Conservation (phyloP, 2,888 invertebrate genomes). For the Folsomia manolachei region DNA sequence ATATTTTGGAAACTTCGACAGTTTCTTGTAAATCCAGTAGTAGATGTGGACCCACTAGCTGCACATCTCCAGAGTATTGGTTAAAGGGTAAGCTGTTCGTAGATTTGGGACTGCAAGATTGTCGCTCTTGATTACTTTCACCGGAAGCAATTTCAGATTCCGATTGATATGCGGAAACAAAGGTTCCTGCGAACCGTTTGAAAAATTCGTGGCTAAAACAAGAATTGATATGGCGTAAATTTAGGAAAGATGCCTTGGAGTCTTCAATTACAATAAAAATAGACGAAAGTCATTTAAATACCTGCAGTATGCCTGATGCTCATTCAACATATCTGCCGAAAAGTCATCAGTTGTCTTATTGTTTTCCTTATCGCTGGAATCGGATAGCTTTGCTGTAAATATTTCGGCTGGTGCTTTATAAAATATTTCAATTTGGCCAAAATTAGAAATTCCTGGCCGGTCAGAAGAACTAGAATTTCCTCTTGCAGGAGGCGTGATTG, state of each 20-base stretch:
- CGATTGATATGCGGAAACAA: conserved; percentile 27
- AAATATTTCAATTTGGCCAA: conserved; percentile 42
- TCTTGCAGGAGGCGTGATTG: conserved; percentile 28
- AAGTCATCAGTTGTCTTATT: conserved; percentile 2
- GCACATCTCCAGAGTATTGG: conserved; percentile 28
- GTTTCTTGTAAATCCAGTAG: conserved; percentile 37
- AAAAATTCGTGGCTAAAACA: conserved; percentile 44
- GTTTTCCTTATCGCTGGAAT: not conserved
- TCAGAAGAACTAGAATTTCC: conserved; percentile 19
- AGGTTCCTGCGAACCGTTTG: conserved; percentile 42
- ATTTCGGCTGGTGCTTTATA: not conserved
- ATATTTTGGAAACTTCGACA: conserved; percentile 41
- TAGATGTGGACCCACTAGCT: conserved; percentile 45
- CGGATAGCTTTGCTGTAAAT: too few species aligned
- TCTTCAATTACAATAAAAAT: not conserved
- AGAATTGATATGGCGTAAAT: not conserved
- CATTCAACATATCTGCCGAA: conserved; percentile 25
- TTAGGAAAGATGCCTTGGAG: not conserved
- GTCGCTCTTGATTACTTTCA: too few species aligned
- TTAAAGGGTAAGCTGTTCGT: too few species aligned
- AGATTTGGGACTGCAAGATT: too few species aligned
- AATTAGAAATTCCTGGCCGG: conserved; percentile 30
- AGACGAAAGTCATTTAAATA: not conserved
- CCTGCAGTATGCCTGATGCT: conserved; percentile 37
- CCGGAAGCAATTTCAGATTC: not conserved